Evolutionary conservation across 1,140 invertebrate genomes (phyloP), one percentile per base, ranked within the genome.

Genomic region (Harpegnathos saltator): DNA sequence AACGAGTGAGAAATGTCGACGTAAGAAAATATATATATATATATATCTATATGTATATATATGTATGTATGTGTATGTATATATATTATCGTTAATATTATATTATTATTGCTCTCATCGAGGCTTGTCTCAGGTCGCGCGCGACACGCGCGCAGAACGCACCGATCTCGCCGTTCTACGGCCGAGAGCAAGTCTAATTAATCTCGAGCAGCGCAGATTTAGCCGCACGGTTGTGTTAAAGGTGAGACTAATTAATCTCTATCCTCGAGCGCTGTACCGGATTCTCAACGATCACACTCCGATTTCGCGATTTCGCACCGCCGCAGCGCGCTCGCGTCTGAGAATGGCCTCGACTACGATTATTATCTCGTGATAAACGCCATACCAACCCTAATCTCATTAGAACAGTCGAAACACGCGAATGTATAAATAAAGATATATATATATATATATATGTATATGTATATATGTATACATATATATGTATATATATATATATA

Each of bases 11-110:
- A 86, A 80, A 86, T 65, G 29, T 84, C 52, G 54, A 19, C 61
- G 58, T 86, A 85, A 74, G 69, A 83, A 82, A 78, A 78, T 77
- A 86, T 81, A 74, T 75, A 71, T 83, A 9, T 61, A 3, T 85
- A 1, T 82, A 17, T 69, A 33, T 59, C 17, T 22, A 17, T 77
- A 59, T 81, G 17, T 69, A 12, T 71, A 48, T 81, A 54, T 54
- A 59, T 54, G 50, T 24, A 33, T 59, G 26, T 33, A 48, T 68
- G 52, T 48, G 29, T 33, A 33, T 44, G 12, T 52, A 9, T 75
- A 9, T 33, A 24, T 66, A 77, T 56, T 74, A 72, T 77, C 59
- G 65, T 77, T n/a, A 62, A 68, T 68, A 44, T 65, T 65, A 74
- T 69, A 80, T 33, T 52, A 82, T 74, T 82, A 82, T 82, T 82